Evolutionary conservation across 1,140 invertebrate species (phyloP).

Genomic region (Drosophila funebris): DNA sequence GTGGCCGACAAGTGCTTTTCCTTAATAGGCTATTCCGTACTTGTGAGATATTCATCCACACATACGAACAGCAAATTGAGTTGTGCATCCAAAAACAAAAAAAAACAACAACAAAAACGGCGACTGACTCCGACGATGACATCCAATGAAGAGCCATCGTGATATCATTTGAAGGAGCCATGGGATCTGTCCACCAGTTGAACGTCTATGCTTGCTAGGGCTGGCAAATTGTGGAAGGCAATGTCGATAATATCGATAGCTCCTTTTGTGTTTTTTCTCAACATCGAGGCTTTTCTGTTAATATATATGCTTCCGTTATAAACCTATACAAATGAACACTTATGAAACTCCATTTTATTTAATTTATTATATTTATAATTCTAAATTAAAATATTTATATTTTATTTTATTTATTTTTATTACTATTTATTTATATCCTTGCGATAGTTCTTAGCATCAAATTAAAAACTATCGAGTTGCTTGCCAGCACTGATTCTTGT

Average conservation of each 20-base stretch:
- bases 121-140: slow-evolving; percentile 18
- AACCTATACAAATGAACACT: too few species aligned
- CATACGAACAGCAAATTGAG: slow-evolving; percentile 59
- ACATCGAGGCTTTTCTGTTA: too few species aligned
- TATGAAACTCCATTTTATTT: neutral
- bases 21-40: slow-evolving; percentile 50
- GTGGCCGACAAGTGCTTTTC: slow-evolving; percentile 63
- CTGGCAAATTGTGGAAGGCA: neutral
- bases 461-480: neutral
- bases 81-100: slow-evolving; percentile 52
- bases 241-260: neutral
- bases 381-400: too few species aligned
- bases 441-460: neutral
- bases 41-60: slow-evolving; percentile 4
- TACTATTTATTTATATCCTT: neutral
- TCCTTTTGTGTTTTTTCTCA: too few species aligned
- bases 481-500: neutral
- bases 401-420: too few species aligned
- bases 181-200: slow-evolving; percentile 19
- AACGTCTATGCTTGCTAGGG: neutral
- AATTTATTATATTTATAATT: neutral
- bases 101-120: slow-evolving; percentile 2
- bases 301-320: too few species aligned
- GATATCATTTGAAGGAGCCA: slow-evolving; percentile 46
- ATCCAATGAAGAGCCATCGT: slow-evolving; percentile 48